Conservation (phyloP, 2,888 invertebrate genomes). For the Lingula anatina region DNA sequence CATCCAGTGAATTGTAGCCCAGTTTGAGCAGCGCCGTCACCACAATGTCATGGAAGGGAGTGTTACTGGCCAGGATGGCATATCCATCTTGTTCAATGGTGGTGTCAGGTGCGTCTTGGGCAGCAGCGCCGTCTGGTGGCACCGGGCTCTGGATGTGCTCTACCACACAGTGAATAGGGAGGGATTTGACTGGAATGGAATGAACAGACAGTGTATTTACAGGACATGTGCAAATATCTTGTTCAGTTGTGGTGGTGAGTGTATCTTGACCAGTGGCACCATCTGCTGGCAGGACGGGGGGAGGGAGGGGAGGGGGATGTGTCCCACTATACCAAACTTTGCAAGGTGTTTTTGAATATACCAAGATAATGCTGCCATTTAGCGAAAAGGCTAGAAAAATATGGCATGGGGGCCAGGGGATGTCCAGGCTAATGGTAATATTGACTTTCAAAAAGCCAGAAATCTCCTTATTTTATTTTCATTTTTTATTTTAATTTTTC, state of each 20-base stretch:
- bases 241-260: background rate
- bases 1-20: slow-evolving; percentile 67
- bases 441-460: too few relatives aligned
- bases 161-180: slow-evolving; percentile 93
- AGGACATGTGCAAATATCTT: background rate
- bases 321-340: slow-evolving; percentile 3
- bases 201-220: background rate
- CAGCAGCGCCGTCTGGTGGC: slow-evolving; percentile 20
- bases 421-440: too few relatives aligned
- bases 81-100: slow-evolving; percentile 89
- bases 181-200: slow-evolving; percentile 61
- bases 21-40: slow-evolving; percentile 84
- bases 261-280: background rate
- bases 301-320: slow-evolving; percentile 5
- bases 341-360: too few relatives aligned
- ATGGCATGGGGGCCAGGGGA: too few relatives aligned
- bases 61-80: slow-evolving; percentile 88
- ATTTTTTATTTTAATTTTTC: too few relatives aligned
- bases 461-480: too few relatives aligned
- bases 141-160: slow-evolving; percentile 59
- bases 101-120: slow-evolving; percentile 41
- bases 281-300: background rate
- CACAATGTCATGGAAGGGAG: slow-evolving; percentile 84
- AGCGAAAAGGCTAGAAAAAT: too few relatives aligned
- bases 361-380: too few relatives aligned